Percentiles rank a stretch among this genome's conserved stretches.
Evolutionary conservation across 2,113 vertebrate species (phyloP).

Genomic region (Polyodon spathula): DNA sequence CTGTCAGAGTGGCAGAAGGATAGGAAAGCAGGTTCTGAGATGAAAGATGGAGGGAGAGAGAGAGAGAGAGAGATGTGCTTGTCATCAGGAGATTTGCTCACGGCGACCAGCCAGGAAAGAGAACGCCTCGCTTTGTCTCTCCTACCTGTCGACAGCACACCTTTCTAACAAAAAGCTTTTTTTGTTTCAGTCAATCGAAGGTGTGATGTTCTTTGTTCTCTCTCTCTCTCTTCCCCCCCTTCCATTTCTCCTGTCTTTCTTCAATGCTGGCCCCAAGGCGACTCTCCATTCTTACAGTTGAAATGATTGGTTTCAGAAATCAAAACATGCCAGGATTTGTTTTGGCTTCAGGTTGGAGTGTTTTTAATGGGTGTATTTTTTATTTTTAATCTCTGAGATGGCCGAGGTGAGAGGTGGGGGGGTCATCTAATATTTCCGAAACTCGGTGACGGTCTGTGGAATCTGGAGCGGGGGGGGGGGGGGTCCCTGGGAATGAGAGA

Average conservation of each 20-base stretch:
- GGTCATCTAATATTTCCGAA: too few species aligned
- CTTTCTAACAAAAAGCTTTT: too few species aligned
- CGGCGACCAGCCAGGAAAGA: slow-evolving; percentile 20
- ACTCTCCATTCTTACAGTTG: neutral
- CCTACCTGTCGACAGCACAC: slow-evolving; percentile 26
- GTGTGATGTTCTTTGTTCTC: slow-evolving; percentile 12
- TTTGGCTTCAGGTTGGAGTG: rapidly evolving
- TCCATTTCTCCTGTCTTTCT: slow-evolving; percentile 41
- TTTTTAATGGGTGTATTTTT: too few species aligned
- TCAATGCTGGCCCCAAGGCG: slow-evolving; percentile 45
- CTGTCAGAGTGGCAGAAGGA: too few species aligned
- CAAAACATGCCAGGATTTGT: rapidly evolving
- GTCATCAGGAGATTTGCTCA: slow-evolving; percentile 13
- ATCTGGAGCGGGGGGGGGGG: too few species aligned
- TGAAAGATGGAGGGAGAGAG: slow-evolving; percentile 15
- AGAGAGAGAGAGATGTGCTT: slow-evolving; percentile 8
- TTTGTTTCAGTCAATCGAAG: slow-evolving; percentile 10
- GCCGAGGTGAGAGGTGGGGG: too few species aligned
- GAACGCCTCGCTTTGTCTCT: slow-evolving; percentile 23
- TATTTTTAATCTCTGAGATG: too few species aligned
- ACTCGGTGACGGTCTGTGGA: too few species aligned
- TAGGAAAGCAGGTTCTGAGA: too few species aligned
- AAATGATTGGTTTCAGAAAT: rapidly evolving
- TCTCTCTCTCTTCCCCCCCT: slow-evolving; percentile 36
- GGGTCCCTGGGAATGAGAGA: too few species aligned